These are phyloP conservation scores for Nasua narica DNA, from an alignment of 2,797 vertebrate species.

Conservation along the genomic window DNA sequence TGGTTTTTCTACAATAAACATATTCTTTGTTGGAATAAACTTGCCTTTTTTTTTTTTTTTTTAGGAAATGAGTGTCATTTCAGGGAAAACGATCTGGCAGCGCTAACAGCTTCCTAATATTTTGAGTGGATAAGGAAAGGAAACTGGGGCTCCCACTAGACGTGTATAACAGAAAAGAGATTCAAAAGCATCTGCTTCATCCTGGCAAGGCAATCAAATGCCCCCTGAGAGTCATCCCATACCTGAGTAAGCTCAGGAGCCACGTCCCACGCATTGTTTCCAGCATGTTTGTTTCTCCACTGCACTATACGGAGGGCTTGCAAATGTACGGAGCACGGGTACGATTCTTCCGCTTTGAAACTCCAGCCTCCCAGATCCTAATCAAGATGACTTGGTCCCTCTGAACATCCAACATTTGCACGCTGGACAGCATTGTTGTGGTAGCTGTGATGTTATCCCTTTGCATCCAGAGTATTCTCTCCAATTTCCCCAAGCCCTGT, in stretches of 20 bases:
- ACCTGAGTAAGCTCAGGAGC: background rate
- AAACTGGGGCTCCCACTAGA: background rate
- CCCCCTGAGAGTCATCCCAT: background rate
- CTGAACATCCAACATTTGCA: background rate
- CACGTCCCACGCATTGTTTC: background rate
- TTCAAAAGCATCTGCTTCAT: background rate
- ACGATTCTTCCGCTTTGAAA: constrained; percentile 41
- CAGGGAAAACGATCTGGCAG: background rate
- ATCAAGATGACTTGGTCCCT: constrained; percentile 28
- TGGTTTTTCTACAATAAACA: background rate
- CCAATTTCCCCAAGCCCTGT: constrained; percentile 80
- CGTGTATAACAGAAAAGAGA: background rate
- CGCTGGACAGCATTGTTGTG: background rate
- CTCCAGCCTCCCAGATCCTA: background rate
- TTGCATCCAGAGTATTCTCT: constrained; percentile 58
- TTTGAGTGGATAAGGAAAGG: background rate
- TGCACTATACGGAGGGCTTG: background rate
- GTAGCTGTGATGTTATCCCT: constrained; percentile 59
- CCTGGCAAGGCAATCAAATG: background rate
- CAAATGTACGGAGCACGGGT: constrained; percentile 51
- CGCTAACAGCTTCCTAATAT: background rate
- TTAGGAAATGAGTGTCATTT: background rate
- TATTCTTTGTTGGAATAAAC: background rate
- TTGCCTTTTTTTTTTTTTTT: background rate
- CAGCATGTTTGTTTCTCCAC: constrained; percentile 58